Base-by-base conservation (phyloP, 2,797 vertebrate species). In the Spinus pinus region DNA sequence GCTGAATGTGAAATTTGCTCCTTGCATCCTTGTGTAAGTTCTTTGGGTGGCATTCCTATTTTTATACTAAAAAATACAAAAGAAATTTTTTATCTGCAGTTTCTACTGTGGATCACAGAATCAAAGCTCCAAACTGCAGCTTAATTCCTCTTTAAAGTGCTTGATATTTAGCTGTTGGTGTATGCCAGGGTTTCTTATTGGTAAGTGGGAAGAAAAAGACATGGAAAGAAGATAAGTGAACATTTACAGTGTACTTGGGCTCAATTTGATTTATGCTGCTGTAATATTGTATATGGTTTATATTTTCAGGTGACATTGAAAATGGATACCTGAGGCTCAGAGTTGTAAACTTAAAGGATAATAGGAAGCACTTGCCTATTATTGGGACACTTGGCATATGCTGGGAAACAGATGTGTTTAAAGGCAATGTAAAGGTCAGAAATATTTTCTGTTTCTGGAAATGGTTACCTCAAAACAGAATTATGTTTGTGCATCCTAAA, bases 331-430 rank as follows among this genome's bases (percentile, higher is more conserved):
- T 99, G 89, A 98, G 83, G 88, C 95, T 99, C 58, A 91, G 84
- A 16, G 98, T 97, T 79, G 97, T 99, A 92, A 98, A 92, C 84
- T 95, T 97, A 56, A 95, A 97, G 42, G 97, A 98, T 67, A 91
- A 89, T 62, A 97, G 87, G 3, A 97, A 98, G 73, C 98, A 99
- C 79, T 91, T 96, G 5, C 97, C 97, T 92, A 93, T 99, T 75
- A 81, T 88, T 92, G 98, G 98, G 58, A 98, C 94, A 72, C 77
- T 98, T 90, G 95, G 93, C 50, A 96, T 99, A 86, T 97, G 97
- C 79, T 99, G 99, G 99, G 97, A 88, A 87, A 98, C 98, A 46
- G 97, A 98, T 61, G 87, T 66, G 35, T 96, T 99, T 85, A 96
- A 98, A 88, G 99, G 99, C 79, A 53, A 47, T 31, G 85, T 99